A percentile compares a stretch with the other conserved stretches of the same genome.
Evolutionary conservation across 2,888 invertebrate genomes (phyloP).

Genomic region (Cryptus viduatorius): DNA sequence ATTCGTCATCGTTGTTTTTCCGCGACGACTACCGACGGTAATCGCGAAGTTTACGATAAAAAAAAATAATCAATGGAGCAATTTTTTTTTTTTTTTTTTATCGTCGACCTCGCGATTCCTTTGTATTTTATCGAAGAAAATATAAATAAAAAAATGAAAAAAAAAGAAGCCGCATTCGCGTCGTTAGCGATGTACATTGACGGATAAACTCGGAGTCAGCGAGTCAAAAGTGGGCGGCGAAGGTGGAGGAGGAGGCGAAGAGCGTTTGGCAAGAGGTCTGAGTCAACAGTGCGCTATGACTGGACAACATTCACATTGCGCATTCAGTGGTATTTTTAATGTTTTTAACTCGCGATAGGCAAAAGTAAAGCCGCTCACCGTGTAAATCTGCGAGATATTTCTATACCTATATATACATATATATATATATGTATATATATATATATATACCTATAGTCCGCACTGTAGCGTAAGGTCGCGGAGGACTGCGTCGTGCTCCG

Average conservation of each 20-base stretch:
- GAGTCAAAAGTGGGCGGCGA: constrained; percentile 21
- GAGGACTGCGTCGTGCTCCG: constrained; percentile 3
- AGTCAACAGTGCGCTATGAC: constrained; percentile 18
- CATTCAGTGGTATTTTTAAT: neutral
- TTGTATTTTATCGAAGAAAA: neutral
- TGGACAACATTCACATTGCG: constrained; percentile 8
- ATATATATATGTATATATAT: neutral
- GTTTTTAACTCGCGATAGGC: neutral
- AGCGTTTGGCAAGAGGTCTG: constrained; percentile 30
- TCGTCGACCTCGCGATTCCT: constrained; percentile 3
- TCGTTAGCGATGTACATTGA: neutral
- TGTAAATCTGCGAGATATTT: neutral
- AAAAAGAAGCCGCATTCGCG: neutral
- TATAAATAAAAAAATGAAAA: neutral
- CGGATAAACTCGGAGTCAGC: constrained; percentile 9
- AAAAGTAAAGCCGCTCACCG: neutral
- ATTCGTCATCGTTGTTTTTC: neutral
- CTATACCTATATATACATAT: neutral
- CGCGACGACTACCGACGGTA: constrained; percentile 2
- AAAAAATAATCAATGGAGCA: neutral
- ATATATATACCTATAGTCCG: neutral
- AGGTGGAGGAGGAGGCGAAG: constrained; percentile 6
- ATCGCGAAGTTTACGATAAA: constrained; percentile 7
- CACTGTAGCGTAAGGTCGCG: constrained; percentile 47
- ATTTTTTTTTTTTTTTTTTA: constrained; percentile 28